Conservation (phyloP, 2,113 vertebrate genomes). For the Malurus cyaneus region DNA sequence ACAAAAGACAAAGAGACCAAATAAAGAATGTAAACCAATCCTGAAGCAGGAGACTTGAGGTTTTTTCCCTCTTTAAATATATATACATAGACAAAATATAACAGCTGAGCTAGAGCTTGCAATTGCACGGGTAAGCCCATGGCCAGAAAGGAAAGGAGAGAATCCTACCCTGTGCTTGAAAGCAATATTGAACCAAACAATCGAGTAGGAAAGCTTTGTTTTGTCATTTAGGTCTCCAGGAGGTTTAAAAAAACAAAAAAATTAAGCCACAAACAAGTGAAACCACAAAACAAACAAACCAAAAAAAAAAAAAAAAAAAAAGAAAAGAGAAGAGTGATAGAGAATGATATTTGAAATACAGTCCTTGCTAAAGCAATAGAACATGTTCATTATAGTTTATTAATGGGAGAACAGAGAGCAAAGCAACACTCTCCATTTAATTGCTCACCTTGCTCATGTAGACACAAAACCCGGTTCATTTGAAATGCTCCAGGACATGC, state of each 20-base stretch:
- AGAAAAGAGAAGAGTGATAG: fast-evolving
- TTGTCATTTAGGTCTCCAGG: background rate
- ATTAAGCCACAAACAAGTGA: background rate
- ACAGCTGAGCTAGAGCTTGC: background rate
- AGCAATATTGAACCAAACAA: background rate
- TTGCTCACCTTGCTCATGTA: background rate
- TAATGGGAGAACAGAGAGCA: background rate
- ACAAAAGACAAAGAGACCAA: background rate
- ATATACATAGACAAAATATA: background rate
- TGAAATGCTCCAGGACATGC: background rate
- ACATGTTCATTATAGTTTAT: background rate
- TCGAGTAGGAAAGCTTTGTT: background rate
- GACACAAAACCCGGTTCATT: background rate
- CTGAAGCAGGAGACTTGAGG: background rate
- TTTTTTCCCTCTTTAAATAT: background rate
- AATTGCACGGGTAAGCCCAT: background rate
- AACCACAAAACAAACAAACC: background rate
- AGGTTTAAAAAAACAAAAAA: background rate
- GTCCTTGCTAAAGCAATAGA: background rate
- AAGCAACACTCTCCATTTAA: background rate
- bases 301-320: background rate
- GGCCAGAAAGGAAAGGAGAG: background rate
- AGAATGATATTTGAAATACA: background rate
- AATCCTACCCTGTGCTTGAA: background rate
- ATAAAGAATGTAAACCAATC: background rate